Evolutionary conservation across 2,113 vertebrate genomes (phyloP).

Genomic region (Excalfactoria chinensis): DNA sequence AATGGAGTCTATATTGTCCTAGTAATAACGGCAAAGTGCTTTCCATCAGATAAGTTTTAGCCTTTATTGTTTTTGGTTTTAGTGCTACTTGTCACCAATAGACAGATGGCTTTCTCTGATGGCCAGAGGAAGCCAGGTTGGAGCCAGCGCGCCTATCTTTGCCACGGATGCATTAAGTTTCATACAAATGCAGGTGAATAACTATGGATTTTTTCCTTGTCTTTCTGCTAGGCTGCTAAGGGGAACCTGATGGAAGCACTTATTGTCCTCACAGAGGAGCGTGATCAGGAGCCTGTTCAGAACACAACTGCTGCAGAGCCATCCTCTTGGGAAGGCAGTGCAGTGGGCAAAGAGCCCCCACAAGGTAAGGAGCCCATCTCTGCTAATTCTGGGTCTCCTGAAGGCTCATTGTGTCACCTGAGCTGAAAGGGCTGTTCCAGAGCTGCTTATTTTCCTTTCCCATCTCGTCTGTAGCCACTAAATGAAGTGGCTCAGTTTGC

Average conservation of each 20-base stretch:
- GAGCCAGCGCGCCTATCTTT: not conserved
- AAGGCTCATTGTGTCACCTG: accelerated
- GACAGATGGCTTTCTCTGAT: accelerated
- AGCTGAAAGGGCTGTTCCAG: not conserved
- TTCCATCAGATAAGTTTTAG: not conserved
- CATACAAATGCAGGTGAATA: accelerated
- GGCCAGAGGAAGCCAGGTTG: not conserved
- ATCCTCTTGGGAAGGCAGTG: constrained; percentile 55
- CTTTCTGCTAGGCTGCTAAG: constrained; percentile 83
- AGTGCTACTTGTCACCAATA: not conserved
- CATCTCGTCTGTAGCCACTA: accelerated
- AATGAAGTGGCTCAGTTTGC: not conserved
- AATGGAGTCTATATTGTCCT: not conserved
- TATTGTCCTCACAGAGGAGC: constrained; percentile 84
- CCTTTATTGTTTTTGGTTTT: accelerated
- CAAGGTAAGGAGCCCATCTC: not conserved
- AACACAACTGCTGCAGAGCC: constrained; percentile 72
- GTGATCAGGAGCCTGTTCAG: constrained; percentile 62
- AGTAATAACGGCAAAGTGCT: not conserved
- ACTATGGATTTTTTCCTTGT: not conserved
- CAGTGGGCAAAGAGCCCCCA: constrained; percentile 17
- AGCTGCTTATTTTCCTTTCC: not conserved
- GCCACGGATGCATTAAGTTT: accelerated
- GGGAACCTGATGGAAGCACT: constrained; percentile 92
- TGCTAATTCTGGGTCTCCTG: not conserved